phyloP scores from a whole-genome alignment of 2,797 vertebrate genomes.

The Anolis apletophallus region DNA sequence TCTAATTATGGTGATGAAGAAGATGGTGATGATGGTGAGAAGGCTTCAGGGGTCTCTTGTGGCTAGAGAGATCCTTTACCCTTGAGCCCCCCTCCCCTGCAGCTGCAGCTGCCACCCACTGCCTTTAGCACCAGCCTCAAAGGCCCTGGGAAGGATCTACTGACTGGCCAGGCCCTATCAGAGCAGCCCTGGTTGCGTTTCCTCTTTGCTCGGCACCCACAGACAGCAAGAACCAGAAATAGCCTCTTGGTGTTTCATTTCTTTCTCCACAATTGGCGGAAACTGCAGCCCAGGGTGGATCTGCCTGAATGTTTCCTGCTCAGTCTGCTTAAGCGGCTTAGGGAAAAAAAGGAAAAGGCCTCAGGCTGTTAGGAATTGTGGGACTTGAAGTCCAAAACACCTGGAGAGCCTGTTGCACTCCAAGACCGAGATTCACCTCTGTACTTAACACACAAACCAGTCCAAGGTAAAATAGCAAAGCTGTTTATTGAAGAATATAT shows the following conservation, averaged over 20 bases:
- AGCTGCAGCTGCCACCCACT: background rate
- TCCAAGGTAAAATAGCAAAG: too few relatives aligned
- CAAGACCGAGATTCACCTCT: too few relatives aligned
- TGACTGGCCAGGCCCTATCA: background rate
- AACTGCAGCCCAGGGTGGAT: too few relatives aligned
- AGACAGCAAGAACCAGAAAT: background rate
- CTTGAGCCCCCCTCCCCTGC: too few relatives aligned
- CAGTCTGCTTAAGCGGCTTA: background rate
- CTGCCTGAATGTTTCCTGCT: background rate
- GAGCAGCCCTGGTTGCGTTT: background rate
- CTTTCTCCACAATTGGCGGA: background rate
- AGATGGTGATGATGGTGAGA: background rate
- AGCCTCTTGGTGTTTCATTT: background rate
- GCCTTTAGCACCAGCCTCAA: too few relatives aligned
- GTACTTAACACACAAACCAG: too few relatives aligned
- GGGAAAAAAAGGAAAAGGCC: too few relatives aligned
- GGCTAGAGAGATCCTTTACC: background rate
- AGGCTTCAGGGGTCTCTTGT: background rate
- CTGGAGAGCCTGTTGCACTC: too few relatives aligned
- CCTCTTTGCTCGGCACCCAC: background rate
- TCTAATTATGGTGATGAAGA: too few relatives aligned
- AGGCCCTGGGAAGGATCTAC: background rate
- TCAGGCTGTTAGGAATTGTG: too few relatives aligned
- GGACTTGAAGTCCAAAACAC: too few relatives aligned
- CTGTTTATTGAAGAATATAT: too few relatives aligned